phyloP scores from a whole-genome alignment of 2,888 invertebrate genomes.

The Synanthedon myopaeformis region DNA sequence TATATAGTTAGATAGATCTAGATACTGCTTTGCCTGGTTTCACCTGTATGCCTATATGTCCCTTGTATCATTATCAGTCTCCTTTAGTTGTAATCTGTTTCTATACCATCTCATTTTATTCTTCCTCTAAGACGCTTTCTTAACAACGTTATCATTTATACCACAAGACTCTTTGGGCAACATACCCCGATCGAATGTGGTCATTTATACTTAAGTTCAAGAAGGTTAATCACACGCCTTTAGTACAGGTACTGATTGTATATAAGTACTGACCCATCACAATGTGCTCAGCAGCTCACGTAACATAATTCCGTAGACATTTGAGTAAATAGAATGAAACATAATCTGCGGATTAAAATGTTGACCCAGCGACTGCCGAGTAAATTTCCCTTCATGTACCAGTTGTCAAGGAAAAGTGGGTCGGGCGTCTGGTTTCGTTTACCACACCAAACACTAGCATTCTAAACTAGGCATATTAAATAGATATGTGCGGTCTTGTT shows the following conservation, averaged over 20 bases:
- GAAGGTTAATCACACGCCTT: neutral
- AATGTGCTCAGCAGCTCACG: neutral
- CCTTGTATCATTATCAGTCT: no score
- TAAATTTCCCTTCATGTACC: conserved; percentile 51
- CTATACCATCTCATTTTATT: no score
- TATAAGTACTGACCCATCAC: neutral
- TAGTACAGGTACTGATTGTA: neutral
- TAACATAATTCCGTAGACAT: conserved; percentile 1
- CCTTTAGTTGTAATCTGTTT: no score
- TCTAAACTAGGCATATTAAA: conserved; percentile 18
- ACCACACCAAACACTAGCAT: conserved; percentile 9
- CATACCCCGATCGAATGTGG: no score
- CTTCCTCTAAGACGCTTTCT: no score
- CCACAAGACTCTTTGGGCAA: no score
- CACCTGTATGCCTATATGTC: no score
- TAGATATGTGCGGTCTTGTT: conserved; percentile 13
- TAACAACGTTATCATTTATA: no score
- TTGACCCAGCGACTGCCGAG: conserved; percentile 10
- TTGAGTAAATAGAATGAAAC: conserved; percentile 1
- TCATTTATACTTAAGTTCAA: neutral
- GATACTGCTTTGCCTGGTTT: no score
- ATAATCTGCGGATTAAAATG: neutral
- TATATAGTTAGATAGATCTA: no score
- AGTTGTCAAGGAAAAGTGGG: conserved; percentile 52
- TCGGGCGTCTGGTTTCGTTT: conserved; percentile 41